phyloP scores from a whole-genome alignment of 2,888 invertebrate species.

The Notocelia uddmanniana region DNA sequence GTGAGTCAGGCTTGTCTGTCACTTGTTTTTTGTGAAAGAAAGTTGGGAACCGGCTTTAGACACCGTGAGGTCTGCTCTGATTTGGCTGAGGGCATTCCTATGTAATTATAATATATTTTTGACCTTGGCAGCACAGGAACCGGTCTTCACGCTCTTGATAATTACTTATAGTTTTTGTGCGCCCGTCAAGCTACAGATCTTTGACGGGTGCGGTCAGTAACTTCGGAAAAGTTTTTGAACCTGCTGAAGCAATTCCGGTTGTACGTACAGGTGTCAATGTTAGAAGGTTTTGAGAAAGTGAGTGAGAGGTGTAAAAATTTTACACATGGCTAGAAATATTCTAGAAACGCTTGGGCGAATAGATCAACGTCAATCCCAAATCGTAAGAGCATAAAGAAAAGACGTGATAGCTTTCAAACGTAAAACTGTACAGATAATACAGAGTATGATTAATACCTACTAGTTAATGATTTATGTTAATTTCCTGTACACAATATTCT shows the following conservation, averaged over 20 bases:
- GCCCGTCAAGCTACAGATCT: slow-evolving; percentile 31
- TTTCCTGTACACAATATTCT: neutral
- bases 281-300: slow-evolving; percentile 38
- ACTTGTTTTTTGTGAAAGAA: slow-evolving; percentile 46
- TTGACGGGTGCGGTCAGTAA: slow-evolving; percentile 41
- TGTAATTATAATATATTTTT: slow-evolving; percentile 50
- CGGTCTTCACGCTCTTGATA: slow-evolving; percentile 40
- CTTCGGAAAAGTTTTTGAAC: slow-evolving; percentile 39
- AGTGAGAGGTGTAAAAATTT: slow-evolving; percentile 36
- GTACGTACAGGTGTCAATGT: slow-evolving; percentile 35
- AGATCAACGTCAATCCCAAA: slow-evolving; percentile 2
- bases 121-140: slow-evolving; percentile 43
- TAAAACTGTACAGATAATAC: neutral
- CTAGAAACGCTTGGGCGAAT: slow-evolving; percentile 9
- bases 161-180: slow-evolving; percentile 45
- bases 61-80: slow-evolving; percentile 40
- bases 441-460: neutral
- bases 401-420: neutral
- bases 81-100: slow-evolving; percentile 49
- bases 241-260: slow-evolving; percentile 26
- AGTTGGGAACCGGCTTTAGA: slow-evolving; percentile 43
- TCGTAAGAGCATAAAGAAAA: slow-evolving; percentile 1
- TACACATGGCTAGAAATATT: slow-evolving; percentile 9
- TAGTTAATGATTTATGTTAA: slow-evolving; percentile 1
- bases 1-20: slow-evolving; percentile 39